A percentile compares a stretch with the other conserved stretches of the same genome.
These are phyloP conservation scores for Plestiodon gilberti DNA, from an alignment of 2,113 vertebrate genomes.

Conservation along the genomic window DNA sequence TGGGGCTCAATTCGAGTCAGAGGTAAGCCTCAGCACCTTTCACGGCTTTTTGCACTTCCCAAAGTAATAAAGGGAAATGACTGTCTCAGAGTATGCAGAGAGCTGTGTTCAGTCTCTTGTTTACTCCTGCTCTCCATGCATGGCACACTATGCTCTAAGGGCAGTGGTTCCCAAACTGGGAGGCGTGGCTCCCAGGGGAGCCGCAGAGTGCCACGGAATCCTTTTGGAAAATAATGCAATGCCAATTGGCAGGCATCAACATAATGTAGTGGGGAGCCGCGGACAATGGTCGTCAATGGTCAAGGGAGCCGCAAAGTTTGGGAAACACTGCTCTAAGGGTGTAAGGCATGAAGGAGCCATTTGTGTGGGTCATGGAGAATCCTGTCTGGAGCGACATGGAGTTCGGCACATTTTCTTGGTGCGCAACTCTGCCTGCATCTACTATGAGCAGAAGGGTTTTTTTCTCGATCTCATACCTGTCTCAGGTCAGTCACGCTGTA, in stretches of 20 bases:
- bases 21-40: background rate
- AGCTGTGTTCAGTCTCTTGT: background rate
- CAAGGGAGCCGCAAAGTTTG: too few relatives aligned
- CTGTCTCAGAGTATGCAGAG: background rate
- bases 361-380: background rate
- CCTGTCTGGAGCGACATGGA: background rate
- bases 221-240: too few relatives aligned
- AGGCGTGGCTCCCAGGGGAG: too few relatives aligned
- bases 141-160: background rate
- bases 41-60: background rate
- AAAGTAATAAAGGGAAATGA: background rate
- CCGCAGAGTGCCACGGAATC: too few relatives aligned
- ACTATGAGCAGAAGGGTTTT: background rate
- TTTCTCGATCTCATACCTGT: conserved; percentile 69
- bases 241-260: too few relatives aligned
- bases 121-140: background rate
- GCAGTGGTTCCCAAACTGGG: too few relatives aligned
- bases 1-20: too few relatives aligned
- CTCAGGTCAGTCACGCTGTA: background rate
- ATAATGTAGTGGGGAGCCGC: too few relatives aligned
- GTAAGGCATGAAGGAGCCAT: background rate
- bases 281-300: too few relatives aligned
- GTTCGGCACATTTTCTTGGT: background rate
- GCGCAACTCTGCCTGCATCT: background rate
- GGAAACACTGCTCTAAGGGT: background rate